Percentiles rank a stretch among this genome's conserved stretches.
Conservation (phyloP, 2,888 invertebrate species). For the Hetaerina titia region DNA sequence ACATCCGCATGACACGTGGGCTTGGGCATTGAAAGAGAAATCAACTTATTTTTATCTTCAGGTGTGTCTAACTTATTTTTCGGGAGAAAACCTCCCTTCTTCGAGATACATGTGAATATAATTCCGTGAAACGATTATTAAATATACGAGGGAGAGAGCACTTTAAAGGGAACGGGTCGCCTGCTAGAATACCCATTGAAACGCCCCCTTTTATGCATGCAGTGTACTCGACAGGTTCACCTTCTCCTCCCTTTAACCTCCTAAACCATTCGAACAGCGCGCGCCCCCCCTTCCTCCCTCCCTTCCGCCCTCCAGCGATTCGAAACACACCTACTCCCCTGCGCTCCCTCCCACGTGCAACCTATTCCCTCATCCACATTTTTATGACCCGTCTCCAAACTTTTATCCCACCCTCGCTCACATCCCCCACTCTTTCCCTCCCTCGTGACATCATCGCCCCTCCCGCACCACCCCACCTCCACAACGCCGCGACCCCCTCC, state of each 20-base stretch:
- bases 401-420: neutral
- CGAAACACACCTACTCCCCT: neutral
- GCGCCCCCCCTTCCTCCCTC: neutral
- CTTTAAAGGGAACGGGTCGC: neutral
- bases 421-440: neutral
- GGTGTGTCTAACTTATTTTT: neutral
- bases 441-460: neutral
- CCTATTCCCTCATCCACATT: slow-evolving; percentile 9
- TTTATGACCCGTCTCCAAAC: slow-evolving; percentile 6
- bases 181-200: neutral
- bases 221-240: neutral
- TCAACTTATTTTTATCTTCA: neutral
- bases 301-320: neutral
- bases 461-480: neutral
- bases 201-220: neutral
- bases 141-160: neutral
- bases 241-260: neutral
- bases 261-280: neutral
- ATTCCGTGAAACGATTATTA: neutral
- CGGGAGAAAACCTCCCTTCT: neutral
- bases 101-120: neutral
- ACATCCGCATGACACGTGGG: too few relatives aligned
- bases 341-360: neutral
- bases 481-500: neutral
- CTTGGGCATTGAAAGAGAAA: too few relatives aligned